A percentile compares a stretch with the other conserved stretches of the same genome.
These are phyloP conservation scores for Poeciliopsis infans DNA, from an alignment of 2,797 vertebrate genomes.

Conservation along the genomic window DNA sequence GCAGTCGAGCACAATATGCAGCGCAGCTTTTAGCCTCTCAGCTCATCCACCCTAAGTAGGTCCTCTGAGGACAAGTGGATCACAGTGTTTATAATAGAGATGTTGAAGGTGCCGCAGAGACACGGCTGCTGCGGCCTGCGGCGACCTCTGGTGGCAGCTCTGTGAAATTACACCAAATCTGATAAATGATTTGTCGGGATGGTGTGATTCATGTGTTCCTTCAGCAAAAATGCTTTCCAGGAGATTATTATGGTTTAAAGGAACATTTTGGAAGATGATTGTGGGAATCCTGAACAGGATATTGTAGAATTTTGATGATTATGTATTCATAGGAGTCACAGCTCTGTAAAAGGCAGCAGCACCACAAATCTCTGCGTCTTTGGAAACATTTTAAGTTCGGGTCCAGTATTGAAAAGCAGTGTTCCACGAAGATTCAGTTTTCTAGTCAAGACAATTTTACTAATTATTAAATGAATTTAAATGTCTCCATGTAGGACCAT, in stretches of 20 bases:
- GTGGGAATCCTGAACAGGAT: neutral
- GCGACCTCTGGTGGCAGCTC: conserved; percentile 74
- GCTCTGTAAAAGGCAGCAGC: neutral
- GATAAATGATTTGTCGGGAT: neutral
- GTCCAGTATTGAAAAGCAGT: neutral
- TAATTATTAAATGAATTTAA: too few species aligned
- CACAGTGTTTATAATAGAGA: conserved; percentile 65
- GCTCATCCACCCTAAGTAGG: conserved; percentile 74
- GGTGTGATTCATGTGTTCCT: neutral
- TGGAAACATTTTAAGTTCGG: neutral
- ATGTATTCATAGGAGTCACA: neutral
- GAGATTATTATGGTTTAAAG: neutral
- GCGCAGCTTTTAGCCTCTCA: conserved; percentile 66
- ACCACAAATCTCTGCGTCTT: neutral
- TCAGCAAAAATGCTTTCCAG: neutral
- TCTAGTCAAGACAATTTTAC: neutral
- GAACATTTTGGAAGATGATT: neutral
- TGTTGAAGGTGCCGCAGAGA: conserved; percentile 30
- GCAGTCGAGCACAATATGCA: conserved; percentile 63
- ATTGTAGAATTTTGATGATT: neutral
- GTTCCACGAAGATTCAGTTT: neutral
- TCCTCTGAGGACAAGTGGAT: conserved; percentile 80
- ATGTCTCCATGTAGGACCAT: neutral
- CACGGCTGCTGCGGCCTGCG: conserved; percentile 46
- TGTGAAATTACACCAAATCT: conserved; percentile 5